Base-by-base conservation (phyloP, 1,140 invertebrate species). In the Neelides sp. region DNA sequence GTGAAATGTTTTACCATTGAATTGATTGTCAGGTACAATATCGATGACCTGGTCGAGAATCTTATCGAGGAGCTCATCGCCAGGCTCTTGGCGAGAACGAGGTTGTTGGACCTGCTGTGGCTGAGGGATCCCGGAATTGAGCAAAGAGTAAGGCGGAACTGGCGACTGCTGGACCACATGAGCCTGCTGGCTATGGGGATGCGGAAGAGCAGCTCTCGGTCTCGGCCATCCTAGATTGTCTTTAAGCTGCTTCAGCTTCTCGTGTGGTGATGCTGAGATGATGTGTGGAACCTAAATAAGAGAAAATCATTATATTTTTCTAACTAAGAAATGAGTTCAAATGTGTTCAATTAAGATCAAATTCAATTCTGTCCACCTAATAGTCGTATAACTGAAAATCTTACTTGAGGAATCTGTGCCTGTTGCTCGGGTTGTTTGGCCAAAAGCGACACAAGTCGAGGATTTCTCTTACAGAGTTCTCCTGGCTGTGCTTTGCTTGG, bases 11-110 rank as follows among this genome's bases (percentile, higher is more conserved):
- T n/a, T n/a, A n/a, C n/a, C n/a, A n/a, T n/a, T n/a, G n/a, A n/a
- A n/a, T n/a, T n/a, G n/a, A n/a, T n/a, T 47, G n/a, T 81, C 79
- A 44, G 79, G 74, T 50, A 78, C 78, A 55, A 85, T 77, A 42
- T 87, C 83, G 59, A 87, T 84, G 35, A 89, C 79, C 67, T 83
- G 78, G 71, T 89, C 85, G 54, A 91, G 64, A 59, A 91, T 78
- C 58, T 83, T 80, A 3, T 83, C 86, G 27, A 89, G 68, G 52
- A 79, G 70, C 13, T 79, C 76, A 69, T 89, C 85, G 66, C 65
- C 68, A 70, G 48, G 43, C 57, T 44, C 46, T 70, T 64, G 23
- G 5, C 34, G 17, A 20, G 50, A 15, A 28, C 17, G 50, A 27
- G 30, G 20, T 23, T 15, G n/a, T 34, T 34, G 10, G 10, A 34